A percentile compares a stretch with the other conserved stretches of the same genome.
Evolutionary conservation across 2,888 invertebrate genomes (phyloP).

Genomic region (Nomada fucata): DNA sequence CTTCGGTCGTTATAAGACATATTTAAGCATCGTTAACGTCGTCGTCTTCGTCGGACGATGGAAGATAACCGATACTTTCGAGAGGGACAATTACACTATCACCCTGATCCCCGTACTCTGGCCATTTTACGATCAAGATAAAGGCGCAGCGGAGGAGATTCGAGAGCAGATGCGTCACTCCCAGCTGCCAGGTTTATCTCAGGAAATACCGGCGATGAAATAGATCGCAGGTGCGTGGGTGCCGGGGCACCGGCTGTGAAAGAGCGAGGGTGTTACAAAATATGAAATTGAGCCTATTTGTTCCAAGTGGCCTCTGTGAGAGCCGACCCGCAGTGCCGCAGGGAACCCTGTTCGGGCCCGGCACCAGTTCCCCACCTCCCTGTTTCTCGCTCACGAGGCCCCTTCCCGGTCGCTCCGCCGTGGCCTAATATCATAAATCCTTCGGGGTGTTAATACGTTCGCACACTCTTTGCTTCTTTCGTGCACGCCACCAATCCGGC

Average conservation of each 20-base stretch:
- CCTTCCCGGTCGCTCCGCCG: slow-evolving; percentile 33
- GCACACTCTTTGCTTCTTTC: slow-evolving; percentile 76
- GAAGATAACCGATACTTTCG: too few species aligned
- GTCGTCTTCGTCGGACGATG: too few species aligned
- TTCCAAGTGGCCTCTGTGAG: slow-evolving; percentile 78
- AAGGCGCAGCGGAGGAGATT: neutral
- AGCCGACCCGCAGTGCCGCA: slow-evolving; percentile 75
- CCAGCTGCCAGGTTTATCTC: slow-evolving; percentile 43
- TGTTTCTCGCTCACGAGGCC: slow-evolving; percentile 32
- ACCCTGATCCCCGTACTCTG: neutral
- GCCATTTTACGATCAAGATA: neutral
- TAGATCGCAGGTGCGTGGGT: slow-evolving; percentile 74
- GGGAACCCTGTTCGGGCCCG: slow-evolving; percentile 72
- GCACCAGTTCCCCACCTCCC: slow-evolving; percentile 38
- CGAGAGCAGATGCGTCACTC: neutral
- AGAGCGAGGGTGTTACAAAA: slow-evolving; percentile 78
- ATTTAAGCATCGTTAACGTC: too few species aligned
- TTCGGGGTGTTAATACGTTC: slow-evolving; percentile 83
- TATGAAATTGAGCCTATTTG: slow-evolving; percentile 82
- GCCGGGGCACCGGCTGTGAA: slow-evolving; percentile 55
- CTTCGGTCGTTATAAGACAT: too few species aligned
- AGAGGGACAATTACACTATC: too few species aligned
- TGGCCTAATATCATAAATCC: slow-evolving; percentile 81
- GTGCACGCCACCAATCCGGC: slow-evolving; percentile 59
- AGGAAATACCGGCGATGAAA: slow-evolving; percentile 68